A percentile compares a stretch with the other conserved stretches of the same genome.
Evolutionary conservation across 2,888 invertebrate genomes (phyloP).

Genomic region (Polyommatus iphigenia): DNA sequence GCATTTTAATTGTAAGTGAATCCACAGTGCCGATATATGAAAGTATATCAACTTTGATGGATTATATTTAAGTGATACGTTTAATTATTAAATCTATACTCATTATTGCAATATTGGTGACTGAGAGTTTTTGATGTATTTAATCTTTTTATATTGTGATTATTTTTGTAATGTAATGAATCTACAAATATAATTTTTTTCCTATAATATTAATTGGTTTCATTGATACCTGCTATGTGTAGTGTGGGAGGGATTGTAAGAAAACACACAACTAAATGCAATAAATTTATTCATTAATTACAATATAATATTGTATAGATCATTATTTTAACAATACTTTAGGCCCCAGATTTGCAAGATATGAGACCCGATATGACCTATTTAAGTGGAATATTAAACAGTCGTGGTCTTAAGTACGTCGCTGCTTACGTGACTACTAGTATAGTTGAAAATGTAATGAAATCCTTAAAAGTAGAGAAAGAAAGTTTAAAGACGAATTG

Average conservation of each 20-base stretch:
- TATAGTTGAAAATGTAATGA: not conserved
- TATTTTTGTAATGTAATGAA: conserved; percentile 28
- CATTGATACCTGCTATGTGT: not conserved
- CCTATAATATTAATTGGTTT: conserved; percentile 13
- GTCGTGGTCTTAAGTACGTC: conserved; percentile 29
- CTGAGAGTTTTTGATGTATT: conserved; percentile 26
- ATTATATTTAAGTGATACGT: conserved; percentile 16
- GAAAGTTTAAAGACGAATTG: conserved; percentile 1
- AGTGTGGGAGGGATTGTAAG: not conserved
- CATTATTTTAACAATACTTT: conserved; percentile 15
- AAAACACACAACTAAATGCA: not conserved
- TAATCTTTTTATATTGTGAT: conserved; percentile 30
- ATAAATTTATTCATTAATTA: not conserved
- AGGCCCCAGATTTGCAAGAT: conserved; percentile 22
- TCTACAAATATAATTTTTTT: conserved; percentile 25
- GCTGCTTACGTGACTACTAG: not conserved
- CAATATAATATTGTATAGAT: conserved; percentile 1
- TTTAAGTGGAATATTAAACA: conserved; percentile 17
- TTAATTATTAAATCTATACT: conserved; percentile 23
- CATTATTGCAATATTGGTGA: conserved; percentile 25
- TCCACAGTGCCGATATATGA: conserved; percentile 60
- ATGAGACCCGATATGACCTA: conserved; percentile 22
- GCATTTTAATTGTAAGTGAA: conserved; percentile 41
- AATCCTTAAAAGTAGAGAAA: not conserved
- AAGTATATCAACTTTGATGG: conserved; percentile 57